These are phyloP conservation scores for Alca torda DNA, from an alignment of 2,797 vertebrate genomes.

Conservation along the genomic window DNA sequence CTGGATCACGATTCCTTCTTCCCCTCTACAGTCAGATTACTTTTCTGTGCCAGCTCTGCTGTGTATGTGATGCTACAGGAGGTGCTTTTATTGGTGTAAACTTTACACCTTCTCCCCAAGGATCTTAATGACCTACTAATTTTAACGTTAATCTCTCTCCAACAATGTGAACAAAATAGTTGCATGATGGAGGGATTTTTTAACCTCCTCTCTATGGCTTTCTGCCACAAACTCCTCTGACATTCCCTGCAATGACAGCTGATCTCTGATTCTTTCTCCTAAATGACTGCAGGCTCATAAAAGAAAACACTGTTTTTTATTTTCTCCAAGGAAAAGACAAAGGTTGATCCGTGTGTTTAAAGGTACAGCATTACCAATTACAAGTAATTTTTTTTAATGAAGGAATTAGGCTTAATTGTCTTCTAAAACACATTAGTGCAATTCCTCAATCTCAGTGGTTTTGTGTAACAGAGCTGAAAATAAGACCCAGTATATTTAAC, in stretches of 20 bases:
- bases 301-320: not conserved
- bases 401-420: not conserved
- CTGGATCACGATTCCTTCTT: not conserved
- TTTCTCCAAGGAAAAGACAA: not conserved
- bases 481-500: not conserved
- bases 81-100: not conserved
- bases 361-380: not conserved
- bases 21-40: not conserved
- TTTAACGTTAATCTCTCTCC: not conserved
- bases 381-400: not conserved
- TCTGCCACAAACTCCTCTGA: conserved; percentile 7
- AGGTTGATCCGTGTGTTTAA: not conserved
- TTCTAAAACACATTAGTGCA: not conserved
- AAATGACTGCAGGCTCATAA: not conserved
- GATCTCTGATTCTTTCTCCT: conserved; percentile 2
- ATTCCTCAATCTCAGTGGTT: not conserved
- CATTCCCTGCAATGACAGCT: not conserved
- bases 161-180: not conserved
- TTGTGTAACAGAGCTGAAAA: not conserved
- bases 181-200: not conserved
- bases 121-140: not conserved
- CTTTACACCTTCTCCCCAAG: not conserved
- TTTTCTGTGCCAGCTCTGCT: not conserved
- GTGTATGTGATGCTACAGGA: not conserved
- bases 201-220: not conserved